phyloP scores from a whole-genome alignment of 1,140 invertebrate genomes.

The Drosophila punjabiensis region DNA sequence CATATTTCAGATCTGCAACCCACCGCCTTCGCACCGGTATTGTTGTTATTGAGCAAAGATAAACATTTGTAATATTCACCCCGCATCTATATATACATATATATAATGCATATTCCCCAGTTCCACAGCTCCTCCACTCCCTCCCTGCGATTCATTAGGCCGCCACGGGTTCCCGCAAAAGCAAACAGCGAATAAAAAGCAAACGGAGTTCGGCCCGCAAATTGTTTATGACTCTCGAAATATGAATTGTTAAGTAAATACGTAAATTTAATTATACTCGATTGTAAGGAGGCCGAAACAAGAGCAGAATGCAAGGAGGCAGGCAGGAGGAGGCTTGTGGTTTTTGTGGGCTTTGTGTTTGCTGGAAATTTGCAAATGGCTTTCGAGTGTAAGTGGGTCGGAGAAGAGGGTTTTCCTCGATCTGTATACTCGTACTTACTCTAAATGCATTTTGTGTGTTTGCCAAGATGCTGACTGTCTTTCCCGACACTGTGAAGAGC shows the following conservation, averaged over 20 bases:
- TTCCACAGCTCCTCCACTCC: neutral
- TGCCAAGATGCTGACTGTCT: conserved; percentile 7
- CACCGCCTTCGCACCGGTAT: conserved; percentile 6
- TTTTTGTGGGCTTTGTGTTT: neutral
- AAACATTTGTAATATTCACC: conserved; percentile 68
- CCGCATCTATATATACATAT: conserved; percentile 14
- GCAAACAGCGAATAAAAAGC: conserved; percentile 51
- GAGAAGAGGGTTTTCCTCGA: conserved; percentile 26
- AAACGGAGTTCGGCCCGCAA: conserved; percentile 24
- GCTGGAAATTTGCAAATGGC: conserved; percentile 45
- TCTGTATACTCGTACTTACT: conserved; percentile 4
- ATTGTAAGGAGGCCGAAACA: conserved; percentile 38
- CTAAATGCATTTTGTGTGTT: conserved; percentile 48
- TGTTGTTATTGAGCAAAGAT: conserved; percentile 61
- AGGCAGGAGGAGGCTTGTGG: neutral
- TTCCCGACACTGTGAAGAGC: neutral
- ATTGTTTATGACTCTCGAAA: conserved; percentile 61
- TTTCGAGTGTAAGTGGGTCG: conserved; percentile 48
- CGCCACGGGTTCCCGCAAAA: conserved; percentile 29
- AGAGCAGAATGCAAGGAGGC: neutral
- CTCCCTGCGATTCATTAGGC: conserved; percentile 28
- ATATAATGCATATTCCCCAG: conserved; percentile 17
- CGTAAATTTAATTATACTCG: conserved; percentile 65
- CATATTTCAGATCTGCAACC: conserved; percentile 33
- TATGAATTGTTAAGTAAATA: conserved; percentile 69